Conservation (phyloP, 2,113 vertebrate species). For the Atractosteus spatula region DNA sequence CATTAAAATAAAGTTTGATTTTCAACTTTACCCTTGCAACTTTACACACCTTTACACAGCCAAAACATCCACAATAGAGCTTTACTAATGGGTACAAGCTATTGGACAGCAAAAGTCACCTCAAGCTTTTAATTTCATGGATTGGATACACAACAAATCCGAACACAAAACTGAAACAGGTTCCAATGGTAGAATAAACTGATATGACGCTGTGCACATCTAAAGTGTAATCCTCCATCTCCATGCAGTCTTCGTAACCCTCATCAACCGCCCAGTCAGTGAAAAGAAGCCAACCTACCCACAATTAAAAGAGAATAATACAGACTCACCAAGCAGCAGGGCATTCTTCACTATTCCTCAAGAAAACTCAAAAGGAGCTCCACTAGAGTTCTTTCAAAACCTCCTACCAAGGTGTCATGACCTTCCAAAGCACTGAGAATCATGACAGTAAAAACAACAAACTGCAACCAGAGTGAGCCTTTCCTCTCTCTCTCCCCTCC, state of each 20-base stretch:
- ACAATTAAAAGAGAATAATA: neutral
- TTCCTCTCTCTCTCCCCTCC: conserved; percentile 13
- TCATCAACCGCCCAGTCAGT: neutral
- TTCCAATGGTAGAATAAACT: neutral
- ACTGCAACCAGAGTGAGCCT: neutral
- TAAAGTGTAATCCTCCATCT: neutral
- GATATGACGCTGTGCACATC: too few relatives aligned
- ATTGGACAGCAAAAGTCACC: too few relatives aligned
- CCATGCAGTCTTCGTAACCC: neutral
- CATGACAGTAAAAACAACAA: conserved; percentile 12
- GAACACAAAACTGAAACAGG: neutral
- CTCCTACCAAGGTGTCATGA: neutral
- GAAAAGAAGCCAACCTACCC: neutral
- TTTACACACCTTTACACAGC: too few relatives aligned
- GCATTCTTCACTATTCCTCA: neutral
- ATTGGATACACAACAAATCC: neutral
- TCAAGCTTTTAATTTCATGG: too few relatives aligned
- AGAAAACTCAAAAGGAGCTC: neutral
- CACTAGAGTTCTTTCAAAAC: neutral
- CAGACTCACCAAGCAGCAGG: conserved; percentile 9
- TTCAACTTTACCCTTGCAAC: too few relatives aligned
- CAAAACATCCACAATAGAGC: too few relatives aligned
- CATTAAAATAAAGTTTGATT: too few relatives aligned
- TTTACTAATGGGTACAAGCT: too few relatives aligned
- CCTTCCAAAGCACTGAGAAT: conserved; percentile 16